Evolutionary conservation across 2,888 invertebrate genomes (phyloP), one percentile per base, ranked within the genome.

Genomic region (Amiota minor): DNA sequence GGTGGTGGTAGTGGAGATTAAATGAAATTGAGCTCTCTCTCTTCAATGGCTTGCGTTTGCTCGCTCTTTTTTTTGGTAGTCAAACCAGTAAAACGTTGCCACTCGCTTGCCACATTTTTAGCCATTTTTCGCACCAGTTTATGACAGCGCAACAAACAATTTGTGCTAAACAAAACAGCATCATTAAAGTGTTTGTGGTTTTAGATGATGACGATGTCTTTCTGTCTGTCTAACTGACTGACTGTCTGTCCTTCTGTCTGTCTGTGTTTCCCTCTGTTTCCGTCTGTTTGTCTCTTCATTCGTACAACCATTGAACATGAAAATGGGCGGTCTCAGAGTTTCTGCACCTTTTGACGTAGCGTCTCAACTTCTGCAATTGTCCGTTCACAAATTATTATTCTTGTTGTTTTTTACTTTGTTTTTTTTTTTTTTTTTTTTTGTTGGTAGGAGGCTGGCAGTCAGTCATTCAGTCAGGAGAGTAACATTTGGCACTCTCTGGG

Each of bases 111-210:
- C 20, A 61, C 46, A 23, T 50, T 75, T 64, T 78, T 81, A 80
- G 86, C 86, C 85, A 86, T 84, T 86, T 84, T 84, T 84, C 84
- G 86, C 84, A 84, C 84, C 84, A 86, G 86, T 86, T 84, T 84
- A 86, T 86, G 86, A 85, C 85, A 86, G 85, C 83, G 83, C 84
- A 84, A 84, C 87, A 85, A 85, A 85, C 87, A 86, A 85, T 86
- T 86, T 86, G 86, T 81, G 82, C 85, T 82, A 82, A 86, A 83
- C 83, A 86, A 83, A 86, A 86, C 86, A 85, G 86, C 87, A 86
- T 86, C 86, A 86, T 86, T 87, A 87, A 84, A 85, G 80, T 79
- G 82, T 83, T 87, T 86, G 86, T 86, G 86, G 86, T 83, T 86
- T 87, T 84, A 82, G 81, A 82, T 77, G 74, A 78, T 73, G 70